Evolutionary conservation across 1,140 invertebrate genomes (phyloP).

Genomic region (Diorhabda sublineata): DNA sequence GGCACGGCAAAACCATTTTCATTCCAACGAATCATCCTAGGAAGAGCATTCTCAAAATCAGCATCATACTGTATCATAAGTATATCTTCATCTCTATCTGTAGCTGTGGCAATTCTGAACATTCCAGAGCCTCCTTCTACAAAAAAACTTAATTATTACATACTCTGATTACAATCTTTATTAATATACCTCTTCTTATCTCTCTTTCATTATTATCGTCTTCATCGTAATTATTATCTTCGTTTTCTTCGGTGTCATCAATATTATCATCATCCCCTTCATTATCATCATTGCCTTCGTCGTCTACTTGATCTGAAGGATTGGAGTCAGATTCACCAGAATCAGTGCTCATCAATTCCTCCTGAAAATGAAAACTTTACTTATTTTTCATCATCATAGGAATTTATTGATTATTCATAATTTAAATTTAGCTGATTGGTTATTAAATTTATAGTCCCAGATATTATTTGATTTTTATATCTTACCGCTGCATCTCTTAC

Average conservation of each 20-base stretch:
- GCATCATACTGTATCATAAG: conserved; percentile 59
- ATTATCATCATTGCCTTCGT: conserved; percentile 56
- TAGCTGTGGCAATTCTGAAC: conserved; percentile 41
- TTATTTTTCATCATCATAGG: not conserved
- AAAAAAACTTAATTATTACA: not conserved
- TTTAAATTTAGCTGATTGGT: no score
- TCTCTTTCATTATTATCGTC: conserved; percentile 40
- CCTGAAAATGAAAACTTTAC: conserved; percentile 40
- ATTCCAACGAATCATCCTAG: conserved; percentile 53
- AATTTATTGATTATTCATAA: no score
- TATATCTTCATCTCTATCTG: conserved; percentile 57
- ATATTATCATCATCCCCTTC: conserved; percentile 57
- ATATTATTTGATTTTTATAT: not conserved
- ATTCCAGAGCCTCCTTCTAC: conserved; percentile 43
- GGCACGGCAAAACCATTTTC: conserved; percentile 54
- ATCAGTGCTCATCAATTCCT: conserved; percentile 57
- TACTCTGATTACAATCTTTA: not conserved
- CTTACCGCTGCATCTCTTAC: conserved; percentile 43
- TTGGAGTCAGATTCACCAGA: conserved; percentile 50
- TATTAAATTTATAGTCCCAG: no score
- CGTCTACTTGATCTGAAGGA: conserved; percentile 49
- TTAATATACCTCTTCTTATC: conserved; percentile 27
- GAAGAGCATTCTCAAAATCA: conserved; percentile 46
- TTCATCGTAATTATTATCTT: conserved; percentile 47
- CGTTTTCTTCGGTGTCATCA: conserved; percentile 53